Percentiles rank a stretch among this genome's conserved stretches.
phyloP scores from a whole-genome alignment of 2,797 vertebrate species.

The Sciurus carolinensis region DNA sequence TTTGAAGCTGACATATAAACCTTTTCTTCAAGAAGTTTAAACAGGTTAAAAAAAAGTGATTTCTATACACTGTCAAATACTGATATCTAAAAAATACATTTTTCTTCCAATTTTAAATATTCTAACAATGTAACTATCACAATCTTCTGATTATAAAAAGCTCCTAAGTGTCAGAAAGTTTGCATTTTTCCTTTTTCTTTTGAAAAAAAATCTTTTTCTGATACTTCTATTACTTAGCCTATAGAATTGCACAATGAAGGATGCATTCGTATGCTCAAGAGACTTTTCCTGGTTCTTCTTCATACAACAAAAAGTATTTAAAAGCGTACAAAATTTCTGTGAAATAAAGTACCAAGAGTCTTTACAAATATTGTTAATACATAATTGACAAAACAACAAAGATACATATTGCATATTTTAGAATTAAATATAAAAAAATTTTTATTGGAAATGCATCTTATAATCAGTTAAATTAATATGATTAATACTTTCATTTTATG shows the following conservation, averaged over 20 bases:
- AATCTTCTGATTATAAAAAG: background rate
- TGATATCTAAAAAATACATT: conserved; percentile 1
- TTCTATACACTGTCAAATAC: background rate
- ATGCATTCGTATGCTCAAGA: background rate
- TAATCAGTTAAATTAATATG: background rate
- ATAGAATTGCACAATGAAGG: conserved; percentile 22
- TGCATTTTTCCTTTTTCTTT: background rate
- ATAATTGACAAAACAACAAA: background rate
- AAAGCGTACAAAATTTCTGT: conserved; percentile 35
- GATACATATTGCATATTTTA: background rate
- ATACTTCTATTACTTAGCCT: background rate
- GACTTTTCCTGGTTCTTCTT: background rate
- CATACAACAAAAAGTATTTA: conserved; percentile 4
- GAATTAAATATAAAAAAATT: conserved; percentile 44
- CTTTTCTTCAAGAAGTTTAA: conserved; percentile 34
- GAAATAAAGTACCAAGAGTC: background rate
- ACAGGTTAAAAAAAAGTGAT: background rate
- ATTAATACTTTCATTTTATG: conserved; percentile 11
- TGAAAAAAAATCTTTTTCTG: background rate
- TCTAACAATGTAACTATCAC: background rate
- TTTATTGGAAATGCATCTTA: background rate
- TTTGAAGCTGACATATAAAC: background rate
- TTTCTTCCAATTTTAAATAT: background rate
- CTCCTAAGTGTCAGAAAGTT: conserved; percentile 22
- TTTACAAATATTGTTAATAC: background rate